Percentiles rank a stretch among this genome's conserved stretches.
Evolutionary conservation across 2,888 invertebrate species (phyloP).

Genomic region (Callosobruchus maculatus): DNA sequence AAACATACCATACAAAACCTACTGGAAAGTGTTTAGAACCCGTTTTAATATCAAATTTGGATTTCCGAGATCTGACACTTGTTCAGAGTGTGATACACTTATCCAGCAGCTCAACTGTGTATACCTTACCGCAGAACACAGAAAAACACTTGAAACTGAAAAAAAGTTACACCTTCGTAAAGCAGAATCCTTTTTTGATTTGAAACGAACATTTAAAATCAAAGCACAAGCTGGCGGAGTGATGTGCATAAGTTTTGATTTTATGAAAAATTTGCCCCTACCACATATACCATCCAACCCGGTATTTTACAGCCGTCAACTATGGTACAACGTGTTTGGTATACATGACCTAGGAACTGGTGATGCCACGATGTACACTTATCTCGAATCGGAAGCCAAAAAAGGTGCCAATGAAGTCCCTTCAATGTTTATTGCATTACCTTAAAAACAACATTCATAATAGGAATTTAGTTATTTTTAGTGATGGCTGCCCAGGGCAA

Average conservation of each 20-base stretch:
- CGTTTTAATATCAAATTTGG: too few species aligned
- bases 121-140: too few species aligned
- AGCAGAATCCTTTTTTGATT: constrained; percentile 5
- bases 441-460: too few species aligned
- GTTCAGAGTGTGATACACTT: too few species aligned
- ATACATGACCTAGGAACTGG: constrained; percentile 18
- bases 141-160: too few species aligned
- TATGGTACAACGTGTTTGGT: constrained; percentile 22
- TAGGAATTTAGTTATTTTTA: constrained; percentile 9
- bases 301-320: constrained; percentile 17
- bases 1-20: too few species aligned
- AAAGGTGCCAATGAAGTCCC: constrained; percentile 15
- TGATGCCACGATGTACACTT: constrained; percentile 17
- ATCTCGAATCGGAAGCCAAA: constrained; percentile 12
- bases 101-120: too few species aligned
- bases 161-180: constrained; percentile 7
- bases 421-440: constrained; percentile 17
- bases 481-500: constrained; percentile 19
- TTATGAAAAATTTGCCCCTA: constrained; percentile 21
- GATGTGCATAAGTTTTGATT: constrained; percentile 13
- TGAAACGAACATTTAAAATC: constrained; percentile 15
- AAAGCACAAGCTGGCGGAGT: constrained; percentile 12
- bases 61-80: too few species aligned
- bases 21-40: too few species aligned
- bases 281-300: constrained; percentile 18